Evolutionary conservation across 2,888 invertebrate species (phyloP).

Genomic region (Nemotelus pantherinus): DNA sequence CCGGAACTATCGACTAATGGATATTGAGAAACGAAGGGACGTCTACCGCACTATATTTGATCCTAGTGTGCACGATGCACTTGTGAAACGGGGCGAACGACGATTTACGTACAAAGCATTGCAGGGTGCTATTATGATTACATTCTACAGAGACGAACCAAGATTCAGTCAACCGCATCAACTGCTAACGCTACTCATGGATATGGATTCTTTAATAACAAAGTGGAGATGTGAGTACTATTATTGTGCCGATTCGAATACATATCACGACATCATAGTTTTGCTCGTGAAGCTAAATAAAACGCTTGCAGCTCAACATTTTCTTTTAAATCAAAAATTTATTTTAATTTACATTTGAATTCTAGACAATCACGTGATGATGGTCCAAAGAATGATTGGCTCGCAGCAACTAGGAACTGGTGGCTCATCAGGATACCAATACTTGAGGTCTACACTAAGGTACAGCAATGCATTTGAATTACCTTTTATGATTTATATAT

Average conservation of each 20-base stretch:
- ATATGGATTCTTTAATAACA: conserved; percentile 96
- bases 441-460: conserved; percentile 95
- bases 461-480: conserved; percentile 61
- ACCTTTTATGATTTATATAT: conserved; percentile 27
- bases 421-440: conserved; percentile 98
- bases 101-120: conserved; percentile 89
- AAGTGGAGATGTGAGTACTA: conserved; percentile 94
- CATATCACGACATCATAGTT: too few relatives aligned
- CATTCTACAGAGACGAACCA: conserved; percentile 95
- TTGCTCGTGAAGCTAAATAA: too few relatives aligned
- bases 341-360: conserved; percentile 46
- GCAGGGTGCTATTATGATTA: conserved; percentile 98
- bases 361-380: conserved; percentile 95
- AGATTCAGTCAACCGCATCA: conserved; percentile 98
- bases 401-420: conserved; percentile 96
- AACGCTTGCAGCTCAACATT: too few relatives aligned
- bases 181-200: conserved; percentile 92
- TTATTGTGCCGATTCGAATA: too few relatives aligned
- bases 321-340: too few relatives aligned
- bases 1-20: conserved; percentile 74
- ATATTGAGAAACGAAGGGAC: conserved; percentile 81
- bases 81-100: conserved; percentile 78
- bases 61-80: conserved; percentile 81
- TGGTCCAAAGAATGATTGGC: conserved; percentile 99
- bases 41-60: conserved; percentile 92